Conservation (phyloP, 37 sponge, comb jelly and placozoan genomes). For the Lycopodina hypogea region DNA sequence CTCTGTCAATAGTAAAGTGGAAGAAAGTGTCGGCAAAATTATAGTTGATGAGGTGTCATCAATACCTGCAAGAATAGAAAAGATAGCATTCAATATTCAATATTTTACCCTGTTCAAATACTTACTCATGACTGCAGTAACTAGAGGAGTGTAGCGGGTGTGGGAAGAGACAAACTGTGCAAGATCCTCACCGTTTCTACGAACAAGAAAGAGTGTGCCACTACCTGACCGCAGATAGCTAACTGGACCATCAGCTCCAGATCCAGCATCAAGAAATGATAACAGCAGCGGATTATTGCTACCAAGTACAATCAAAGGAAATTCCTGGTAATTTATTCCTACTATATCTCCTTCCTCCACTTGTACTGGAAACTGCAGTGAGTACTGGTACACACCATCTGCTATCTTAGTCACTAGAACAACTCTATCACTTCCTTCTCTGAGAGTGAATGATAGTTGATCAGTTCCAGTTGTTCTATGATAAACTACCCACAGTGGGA, state of each 20-base stretch:
- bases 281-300: neutral
- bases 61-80: neutral
- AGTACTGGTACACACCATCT: constrained; percentile 14
- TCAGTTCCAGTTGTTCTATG: neutral
- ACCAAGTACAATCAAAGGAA: neutral
- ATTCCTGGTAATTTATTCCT: neutral
- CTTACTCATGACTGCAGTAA: constrained; percentile 21
- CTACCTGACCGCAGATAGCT: neutral
- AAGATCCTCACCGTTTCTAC: too few relatives aligned
- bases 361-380: neutral
- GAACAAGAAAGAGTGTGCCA: neutral
- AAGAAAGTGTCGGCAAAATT: neutral
- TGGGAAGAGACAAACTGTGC: neutral
- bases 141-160: neutral
- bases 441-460: neutral
- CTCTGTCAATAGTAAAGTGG: neutral
- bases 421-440: neutral
- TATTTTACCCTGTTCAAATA: neutral
- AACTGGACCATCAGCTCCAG: neutral
- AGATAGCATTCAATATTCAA: too few relatives aligned
- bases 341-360: constrained; percentile 23
- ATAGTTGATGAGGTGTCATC: neutral
- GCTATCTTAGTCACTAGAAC: neutral
- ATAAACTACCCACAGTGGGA: neutral
- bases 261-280: neutral